Conservation (phyloP, 2,113 vertebrate species). For the Rutilus rutilus region DNA sequence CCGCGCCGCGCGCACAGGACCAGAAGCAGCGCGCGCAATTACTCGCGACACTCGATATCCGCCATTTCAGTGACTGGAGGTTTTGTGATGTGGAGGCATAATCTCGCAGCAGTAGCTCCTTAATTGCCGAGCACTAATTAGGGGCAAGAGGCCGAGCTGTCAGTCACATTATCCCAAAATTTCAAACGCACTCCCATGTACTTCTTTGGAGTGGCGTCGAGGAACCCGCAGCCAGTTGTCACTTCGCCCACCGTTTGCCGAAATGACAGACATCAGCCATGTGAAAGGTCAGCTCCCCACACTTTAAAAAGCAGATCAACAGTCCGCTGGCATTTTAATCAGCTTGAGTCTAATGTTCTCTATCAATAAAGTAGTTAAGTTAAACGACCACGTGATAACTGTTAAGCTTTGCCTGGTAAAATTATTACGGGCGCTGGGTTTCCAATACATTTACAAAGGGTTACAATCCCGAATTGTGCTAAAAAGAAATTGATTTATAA, state of each 20-base stretch:
- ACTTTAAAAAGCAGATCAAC: slow-evolving; percentile 61
- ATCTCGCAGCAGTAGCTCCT: slow-evolving; percentile 88
- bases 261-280: slow-evolving; percentile 45
- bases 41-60: slow-evolving; percentile 79
- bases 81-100: slow-evolving; percentile 89
- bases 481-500: too few species aligned
- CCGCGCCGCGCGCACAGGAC: slow-evolving; percentile 34
- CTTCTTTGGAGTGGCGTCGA: slow-evolving; percentile 83
- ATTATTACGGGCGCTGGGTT: not conserved
- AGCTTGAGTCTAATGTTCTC: slow-evolving; percentile 49
- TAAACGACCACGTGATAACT: slow-evolving; percentile 13
- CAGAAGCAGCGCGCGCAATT: not conserved
- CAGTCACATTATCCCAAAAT: slow-evolving; percentile 82
- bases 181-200: slow-evolving; percentile 81
- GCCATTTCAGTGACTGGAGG: slow-evolving; percentile 84
- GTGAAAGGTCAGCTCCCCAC: slow-evolving; percentile 41
- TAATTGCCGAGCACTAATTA: slow-evolving; percentile 89
- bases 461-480: not conserved
- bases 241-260: slow-evolving; percentile 74
- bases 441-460: not conserved
- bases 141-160: slow-evolving; percentile 72
- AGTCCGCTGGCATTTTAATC: slow-evolving; percentile 45
- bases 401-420: not conserved
- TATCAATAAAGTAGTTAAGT: slow-evolving; percentile 23
- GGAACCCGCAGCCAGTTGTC: slow-evolving; percentile 79